Evolutionary conservation across 2,797 vertebrate genomes (phyloP).

Genomic region (Takifugu ocellatus): DNA sequence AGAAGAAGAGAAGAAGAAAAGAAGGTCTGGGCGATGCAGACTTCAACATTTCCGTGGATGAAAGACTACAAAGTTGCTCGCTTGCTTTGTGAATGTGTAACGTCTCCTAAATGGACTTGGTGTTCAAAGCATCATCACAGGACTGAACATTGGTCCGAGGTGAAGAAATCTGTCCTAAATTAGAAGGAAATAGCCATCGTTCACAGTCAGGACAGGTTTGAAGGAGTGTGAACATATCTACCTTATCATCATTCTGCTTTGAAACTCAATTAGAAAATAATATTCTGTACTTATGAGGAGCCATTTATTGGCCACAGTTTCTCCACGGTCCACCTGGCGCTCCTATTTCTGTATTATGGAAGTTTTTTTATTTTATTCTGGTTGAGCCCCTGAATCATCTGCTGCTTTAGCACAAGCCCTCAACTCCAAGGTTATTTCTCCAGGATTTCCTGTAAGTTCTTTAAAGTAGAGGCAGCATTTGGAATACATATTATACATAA

Average conservation of each 20-base stretch:
- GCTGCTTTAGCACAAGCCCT: constrained; percentile 71
- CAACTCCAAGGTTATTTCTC: constrained; percentile 76
- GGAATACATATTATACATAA: constrained; percentile 78
- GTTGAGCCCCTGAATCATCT: constrained; percentile 75
- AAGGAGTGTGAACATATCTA: constrained; percentile 1
- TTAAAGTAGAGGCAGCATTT: constrained; percentile 71
- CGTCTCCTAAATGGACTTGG: background rate
- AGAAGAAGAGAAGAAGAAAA: constrained; percentile 11
- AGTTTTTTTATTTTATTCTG: constrained; percentile 66
- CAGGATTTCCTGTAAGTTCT: constrained; percentile 74
- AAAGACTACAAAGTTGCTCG: too few relatives aligned
- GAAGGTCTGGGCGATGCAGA: constrained; percentile 12
- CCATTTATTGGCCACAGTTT: constrained; percentile 54
- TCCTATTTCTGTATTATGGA: constrained; percentile 69
- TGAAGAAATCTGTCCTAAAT: too few relatives aligned
- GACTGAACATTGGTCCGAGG: too few relatives aligned
- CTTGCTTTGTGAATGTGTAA: too few relatives aligned
- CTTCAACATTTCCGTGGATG: too few relatives aligned
- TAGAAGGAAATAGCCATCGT: too few relatives aligned
- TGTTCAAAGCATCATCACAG: background rate
- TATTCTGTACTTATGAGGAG: constrained; percentile 54
- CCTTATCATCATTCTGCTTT: constrained; percentile 64
- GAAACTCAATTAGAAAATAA: constrained; percentile 57
- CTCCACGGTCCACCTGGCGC: constrained; percentile 70
- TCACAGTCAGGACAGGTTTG: too few relatives aligned